Base-by-base conservation (phyloP, 2,113 vertebrate species). In the Aspiorhynchus laticeps region DNA sequence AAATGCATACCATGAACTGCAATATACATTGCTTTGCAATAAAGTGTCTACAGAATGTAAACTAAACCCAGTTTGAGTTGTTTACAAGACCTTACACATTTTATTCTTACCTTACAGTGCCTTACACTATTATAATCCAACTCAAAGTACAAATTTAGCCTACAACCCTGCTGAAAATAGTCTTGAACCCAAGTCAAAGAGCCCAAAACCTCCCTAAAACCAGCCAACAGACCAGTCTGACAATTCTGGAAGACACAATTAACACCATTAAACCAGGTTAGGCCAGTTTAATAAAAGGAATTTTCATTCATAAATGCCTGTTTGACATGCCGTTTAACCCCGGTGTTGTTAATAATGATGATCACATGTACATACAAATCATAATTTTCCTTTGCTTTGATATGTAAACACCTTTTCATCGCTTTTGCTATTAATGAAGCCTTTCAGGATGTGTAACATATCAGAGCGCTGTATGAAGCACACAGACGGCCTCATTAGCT, bases 391-490 rank as follows among this genome's bases (percentile, higher is more conserved):
- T 10, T 5, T 26, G 21, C 65, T 53, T 84, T 84, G 43, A 84
- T 71, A 36, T 84, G 31, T 56, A 84, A 84, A 38, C 28, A 36
- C 41, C 26, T 33, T 65, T 67, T 46, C 59, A 81, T 28, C 11
- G 36, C 61, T 36, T 71, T 83, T 24, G 17, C 43, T 73, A 38
- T 69, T 69, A 83, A 31, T 24, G 63, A 69, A 69, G 41, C 26
- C 33, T 83, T 48, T 83, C n/a, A 69, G 41, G 43, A 24, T 71
- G 61, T 51, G 61, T 69, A 51, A 69, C 56, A 65, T 81, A 81
- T 81, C 79, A 43, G 14, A 81, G 79, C 33, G 1, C 38, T 31
- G 11, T 28, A 83, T 46, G 41, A 67, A 69, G 9, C 80, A 43
- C 36, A 36, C 31, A 56, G 19, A 19, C 14, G 15, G 80, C 61